Evolutionary conservation across 2,888 invertebrate species (phyloP).

Genomic region (Xestia xanthographa): DNA sequence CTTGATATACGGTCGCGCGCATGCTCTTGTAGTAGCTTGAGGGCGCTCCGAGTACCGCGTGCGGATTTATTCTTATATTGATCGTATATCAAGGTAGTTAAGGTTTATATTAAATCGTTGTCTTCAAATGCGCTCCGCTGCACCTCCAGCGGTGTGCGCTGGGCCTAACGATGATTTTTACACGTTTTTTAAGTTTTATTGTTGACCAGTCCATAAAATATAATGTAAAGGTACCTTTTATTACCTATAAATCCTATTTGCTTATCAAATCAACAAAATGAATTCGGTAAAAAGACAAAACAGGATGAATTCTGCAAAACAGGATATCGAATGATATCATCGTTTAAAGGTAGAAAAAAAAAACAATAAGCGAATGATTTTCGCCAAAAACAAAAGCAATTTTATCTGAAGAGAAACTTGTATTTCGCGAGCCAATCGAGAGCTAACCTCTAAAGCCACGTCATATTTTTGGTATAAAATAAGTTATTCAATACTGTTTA

Average conservation of each 20-base stretch:
- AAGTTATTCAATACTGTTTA: constrained; percentile 41
- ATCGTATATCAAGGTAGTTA: no score
- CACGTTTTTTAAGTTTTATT: no score
- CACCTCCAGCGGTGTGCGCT: no score
- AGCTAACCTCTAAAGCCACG: constrained; percentile 9
- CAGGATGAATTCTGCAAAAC: no score
- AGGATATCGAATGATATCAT: background rate
- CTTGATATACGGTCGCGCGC: no score
- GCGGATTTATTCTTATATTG: no score
- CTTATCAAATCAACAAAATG: background rate
- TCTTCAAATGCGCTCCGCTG: no score
- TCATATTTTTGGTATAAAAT: constrained; percentile 17
- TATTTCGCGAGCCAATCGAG: constrained; percentile 17
- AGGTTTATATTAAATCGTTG: no score
- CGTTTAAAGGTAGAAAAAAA: background rate
- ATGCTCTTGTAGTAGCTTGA: no score
- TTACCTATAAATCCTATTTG: background rate
- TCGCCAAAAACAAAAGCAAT: background rate
- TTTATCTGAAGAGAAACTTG: background rate
- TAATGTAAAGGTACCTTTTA: background rate
- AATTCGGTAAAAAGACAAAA: no score
- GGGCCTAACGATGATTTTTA: no score
- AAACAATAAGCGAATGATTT: background rate
- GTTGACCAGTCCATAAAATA: background rate
- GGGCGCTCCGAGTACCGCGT: no score